Base-by-base conservation (phyloP, 2,113 vertebrate genomes). In the Phocoena sinus region DNA sequence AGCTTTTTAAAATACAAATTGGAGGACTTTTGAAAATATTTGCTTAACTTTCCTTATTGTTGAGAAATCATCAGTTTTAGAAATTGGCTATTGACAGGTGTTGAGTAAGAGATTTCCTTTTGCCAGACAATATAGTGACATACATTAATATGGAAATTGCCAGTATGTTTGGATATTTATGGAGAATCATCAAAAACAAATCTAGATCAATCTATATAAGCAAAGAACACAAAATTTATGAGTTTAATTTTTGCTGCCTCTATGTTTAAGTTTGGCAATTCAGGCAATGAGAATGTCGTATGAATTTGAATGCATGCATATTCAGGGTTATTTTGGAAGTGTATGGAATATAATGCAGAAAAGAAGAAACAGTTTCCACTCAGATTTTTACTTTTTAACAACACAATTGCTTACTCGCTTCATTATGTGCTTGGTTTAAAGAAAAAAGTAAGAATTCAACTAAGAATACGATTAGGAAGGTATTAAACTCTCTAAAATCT, bases 391-490 rank as follows among this genome's bases (percentile, higher is more conserved):
- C 63, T 94, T 95, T 71, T 62, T 26, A 74, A 12, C 14, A 68
- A 41, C 7, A 2, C 14, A 12, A 28, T 50, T 71, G 13, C 1
- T 17, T 23, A 28, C 11, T 50, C 2, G 5, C 53, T 86, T 87
- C 33, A 36, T 21, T 41, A 38, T 21, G 5, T 53, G n/a, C 31
- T 74, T 53, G 3, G 53, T 84, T 70, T 94, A 91, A 91, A 74
- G 26, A 83, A 95, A 82, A 77, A 74, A 71, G 79, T 38, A 80
- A 97, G 94, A 91, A 90, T 15, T 89, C 73, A 90, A 74, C 65
- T 58, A 94, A 96, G 13, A 68, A 60, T 47, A 50, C 7, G 28
- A 68, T 95, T 96, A 95, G 53, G 80, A 91, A 60, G n/a, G 38
- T n/a, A 80, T 31, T 62, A 91, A 94, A 53, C 74, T 91, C 3